These are phyloP conservation scores for Dicrurus megarhynchus DNA, from an alignment of 2,113 vertebrate genomes.

Conservation along the genomic window DNA sequence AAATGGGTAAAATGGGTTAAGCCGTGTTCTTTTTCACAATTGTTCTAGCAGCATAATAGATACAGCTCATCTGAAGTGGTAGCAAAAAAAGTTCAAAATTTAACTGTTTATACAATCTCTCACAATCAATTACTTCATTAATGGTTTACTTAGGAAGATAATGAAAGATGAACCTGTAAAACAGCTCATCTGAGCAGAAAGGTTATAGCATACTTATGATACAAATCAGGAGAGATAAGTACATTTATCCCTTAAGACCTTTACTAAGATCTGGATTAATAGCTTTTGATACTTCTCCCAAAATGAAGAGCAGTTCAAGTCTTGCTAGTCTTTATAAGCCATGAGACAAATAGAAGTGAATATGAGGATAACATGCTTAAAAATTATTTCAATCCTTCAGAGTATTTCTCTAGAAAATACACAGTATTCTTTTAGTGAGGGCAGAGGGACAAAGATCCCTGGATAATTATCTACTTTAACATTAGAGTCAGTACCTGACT, in stretches of 20 bases:
- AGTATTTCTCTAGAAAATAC: neutral
- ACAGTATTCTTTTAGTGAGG: neutral
- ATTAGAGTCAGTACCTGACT: neutral
- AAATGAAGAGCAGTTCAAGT: neutral
- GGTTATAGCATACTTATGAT: neutral
- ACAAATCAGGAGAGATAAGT: neutral
- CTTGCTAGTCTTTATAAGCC: neutral
- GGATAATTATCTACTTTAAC: neutral
- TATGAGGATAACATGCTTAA: neutral
- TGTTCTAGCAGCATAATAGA: neutral
- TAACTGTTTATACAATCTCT: neutral
- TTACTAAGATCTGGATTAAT: slow-evolving; percentile 19
- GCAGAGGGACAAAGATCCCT: neutral
- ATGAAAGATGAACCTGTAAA: neutral
- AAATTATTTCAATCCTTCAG: neutral
- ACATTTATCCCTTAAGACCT: slow-evolving; percentile 7
- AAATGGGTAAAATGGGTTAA: neutral
- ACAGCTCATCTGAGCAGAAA: slow-evolving; percentile 4
- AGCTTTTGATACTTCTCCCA: neutral
- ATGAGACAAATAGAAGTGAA: neutral
- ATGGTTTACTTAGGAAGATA: neutral
- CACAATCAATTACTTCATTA: neutral
- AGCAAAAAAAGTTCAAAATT: neutral
- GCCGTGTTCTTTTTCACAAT: neutral
- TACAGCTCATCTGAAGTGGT: neutral